Percentiles rank a stretch among this genome's conserved stretches.
Evolutionary conservation across 2,888 invertebrate species (phyloP).

Genomic region (Drosophila niveifrons): DNA sequence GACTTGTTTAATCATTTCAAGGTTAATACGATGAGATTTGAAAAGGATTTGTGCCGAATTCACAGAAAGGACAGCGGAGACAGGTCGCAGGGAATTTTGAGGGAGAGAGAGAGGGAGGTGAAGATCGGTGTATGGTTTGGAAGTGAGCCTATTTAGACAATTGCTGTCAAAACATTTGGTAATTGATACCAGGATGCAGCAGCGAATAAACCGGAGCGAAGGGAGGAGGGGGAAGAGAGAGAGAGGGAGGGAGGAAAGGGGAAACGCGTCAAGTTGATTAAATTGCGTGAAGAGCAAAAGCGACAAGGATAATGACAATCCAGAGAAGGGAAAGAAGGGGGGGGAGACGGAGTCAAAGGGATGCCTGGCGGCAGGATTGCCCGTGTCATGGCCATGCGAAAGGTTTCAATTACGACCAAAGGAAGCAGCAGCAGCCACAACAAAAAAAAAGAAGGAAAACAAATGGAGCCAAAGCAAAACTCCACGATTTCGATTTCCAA

Average conservation of each 20-base stretch:
- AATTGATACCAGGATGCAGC: slow-evolving; percentile 62
- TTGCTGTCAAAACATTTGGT: slow-evolving; percentile 79
- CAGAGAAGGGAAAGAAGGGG: no score
- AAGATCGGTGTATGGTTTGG: slow-evolving; percentile 8
- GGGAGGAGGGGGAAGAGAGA: background rate
- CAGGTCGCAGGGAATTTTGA: background rate
- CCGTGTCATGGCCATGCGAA: slow-evolving; percentile 76
- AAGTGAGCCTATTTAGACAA: slow-evolving; percentile 73
- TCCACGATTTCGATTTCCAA: slow-evolving; percentile 28
- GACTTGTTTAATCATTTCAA: slow-evolving; percentile 4
- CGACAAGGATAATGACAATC: slow-evolving; percentile 52
- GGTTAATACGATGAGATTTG: slow-evolving; percentile 6
- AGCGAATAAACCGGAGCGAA: slow-evolving; percentile 2
- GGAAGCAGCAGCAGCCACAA: slow-evolving; percentile 42
- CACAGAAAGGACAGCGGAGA: slow-evolving; percentile 14
- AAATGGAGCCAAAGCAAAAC: slow-evolving; percentile 24
- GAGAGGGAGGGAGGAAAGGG: slow-evolving; percentile 15
- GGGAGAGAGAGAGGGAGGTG: slow-evolving; percentile 1
- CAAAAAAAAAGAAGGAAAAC: no score
- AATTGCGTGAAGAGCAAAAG: slow-evolving; percentile 68
- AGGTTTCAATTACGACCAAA: slow-evolving; percentile 81
- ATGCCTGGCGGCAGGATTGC: slow-evolving; percentile 64
- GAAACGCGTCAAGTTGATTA: slow-evolving; percentile 78
- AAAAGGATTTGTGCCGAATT: slow-evolving; percentile 25
- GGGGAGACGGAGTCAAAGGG: slow-evolving; percentile 43